Evolutionary conservation across 2,797 vertebrate species (phyloP).

Genomic region (Karalla daura): DNA sequence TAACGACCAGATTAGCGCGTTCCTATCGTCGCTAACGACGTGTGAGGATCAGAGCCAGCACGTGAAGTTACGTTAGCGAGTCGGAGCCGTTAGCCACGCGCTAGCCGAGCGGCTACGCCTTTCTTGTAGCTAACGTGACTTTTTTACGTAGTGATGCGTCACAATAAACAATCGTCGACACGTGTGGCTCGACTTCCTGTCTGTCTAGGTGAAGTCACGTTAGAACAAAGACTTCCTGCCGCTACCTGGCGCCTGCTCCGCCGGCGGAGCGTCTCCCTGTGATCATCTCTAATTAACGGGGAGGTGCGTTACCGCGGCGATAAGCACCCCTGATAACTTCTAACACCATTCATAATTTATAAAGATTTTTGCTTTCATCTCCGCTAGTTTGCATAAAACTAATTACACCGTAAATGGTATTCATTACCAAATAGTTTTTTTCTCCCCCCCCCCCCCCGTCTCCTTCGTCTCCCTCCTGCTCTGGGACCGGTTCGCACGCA

Average conservation of each 20-base stretch:
- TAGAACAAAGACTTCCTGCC: conserved; percentile 61
- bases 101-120: too few relatives aligned
- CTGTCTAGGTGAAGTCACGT: too few relatives aligned
- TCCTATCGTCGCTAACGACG: too few relatives aligned
- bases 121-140: too few relatives aligned
- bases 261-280: conserved; percentile 71
- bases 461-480: conserved; percentile 54
- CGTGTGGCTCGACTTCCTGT: too few relatives aligned
- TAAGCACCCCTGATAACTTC: conserved; percentile 92
- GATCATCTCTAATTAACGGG: conserved; percentile 96
- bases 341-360: conserved; percentile 99
- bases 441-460: conserved; percentile 38
- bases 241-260: conserved; percentile 79
- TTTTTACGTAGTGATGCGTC: too few relatives aligned
- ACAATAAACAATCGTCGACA: too few relatives aligned
- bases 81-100: too few relatives aligned
- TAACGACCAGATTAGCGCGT: too few relatives aligned
- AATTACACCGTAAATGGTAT: conserved; percentile 99
- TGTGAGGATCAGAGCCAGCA: too few relatives aligned
- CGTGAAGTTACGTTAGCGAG: too few relatives aligned
- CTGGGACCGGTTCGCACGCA: conserved; percentile 70
- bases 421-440: conserved; percentile 92
- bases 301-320: conserved; percentile 90
- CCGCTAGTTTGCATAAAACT: conserved; percentile 99
- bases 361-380: conserved; percentile 98